These are phyloP conservation scores for Homarus gammarus DNA, from an alignment of 2,888 invertebrate species.

Conservation along the genomic window DNA sequence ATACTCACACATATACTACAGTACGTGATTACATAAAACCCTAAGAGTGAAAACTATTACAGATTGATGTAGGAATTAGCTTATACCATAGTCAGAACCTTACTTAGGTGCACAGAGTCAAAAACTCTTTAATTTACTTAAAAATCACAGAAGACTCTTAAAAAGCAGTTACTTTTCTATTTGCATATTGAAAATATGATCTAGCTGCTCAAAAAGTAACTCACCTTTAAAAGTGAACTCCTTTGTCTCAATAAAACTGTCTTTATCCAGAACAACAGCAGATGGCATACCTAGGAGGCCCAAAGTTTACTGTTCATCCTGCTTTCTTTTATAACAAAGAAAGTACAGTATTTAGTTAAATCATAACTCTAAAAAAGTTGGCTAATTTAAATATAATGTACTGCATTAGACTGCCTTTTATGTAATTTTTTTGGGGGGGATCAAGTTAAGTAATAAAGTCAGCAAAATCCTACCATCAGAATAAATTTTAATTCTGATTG, in stretches of 20 bases:
- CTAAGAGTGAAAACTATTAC: constrained; percentile 53
- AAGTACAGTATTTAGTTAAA: neutral
- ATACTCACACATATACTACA: constrained; percentile 52
- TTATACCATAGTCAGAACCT: neutral
- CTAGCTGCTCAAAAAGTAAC: neutral
- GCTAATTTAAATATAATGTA: neutral
- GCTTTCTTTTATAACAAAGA: constrained; percentile 52
- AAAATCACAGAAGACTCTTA: neutral
- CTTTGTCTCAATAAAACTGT: neutral
- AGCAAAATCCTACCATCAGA: constrained; percentile 5
- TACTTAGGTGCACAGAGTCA: constrained; percentile 17
- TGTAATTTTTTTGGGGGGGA: neutral
- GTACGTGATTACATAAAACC: constrained; percentile 49
- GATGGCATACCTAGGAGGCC: neutral
- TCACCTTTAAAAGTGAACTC: neutral
- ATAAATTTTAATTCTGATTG: neutral
- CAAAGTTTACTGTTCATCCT: neutral
- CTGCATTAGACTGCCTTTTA: neutral
- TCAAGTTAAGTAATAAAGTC: neutral
- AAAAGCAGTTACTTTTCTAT: neutral
- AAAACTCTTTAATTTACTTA: constrained; percentile 2
- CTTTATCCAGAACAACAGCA: neutral
- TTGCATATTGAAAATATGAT: neutral
- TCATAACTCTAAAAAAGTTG: neutral
- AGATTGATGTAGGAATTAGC: constrained; percentile 30